phyloP scores from a whole-genome alignment of 1,140 invertebrate genomes.

The Drosophila pectinifera region DNA sequence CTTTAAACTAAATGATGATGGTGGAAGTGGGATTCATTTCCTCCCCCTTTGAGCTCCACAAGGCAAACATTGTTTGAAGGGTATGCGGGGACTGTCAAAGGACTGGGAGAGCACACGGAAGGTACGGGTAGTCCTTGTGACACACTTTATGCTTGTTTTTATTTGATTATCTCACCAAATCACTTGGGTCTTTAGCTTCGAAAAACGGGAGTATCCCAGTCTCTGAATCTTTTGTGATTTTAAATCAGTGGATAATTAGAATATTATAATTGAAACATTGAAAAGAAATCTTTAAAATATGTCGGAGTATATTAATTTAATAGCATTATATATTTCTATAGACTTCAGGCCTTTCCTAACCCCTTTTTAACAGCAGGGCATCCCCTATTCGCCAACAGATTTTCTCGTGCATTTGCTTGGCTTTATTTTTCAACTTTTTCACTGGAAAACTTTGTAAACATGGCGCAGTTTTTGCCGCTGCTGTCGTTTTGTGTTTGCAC shows the following conservation, averaged over 20 bases:
- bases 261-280: too few relatives aligned
- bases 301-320: too few relatives aligned
- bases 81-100: slow-evolving; percentile 42
- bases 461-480: slow-evolving; percentile 53
- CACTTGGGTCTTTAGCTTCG: neutral
- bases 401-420: slow-evolving; percentile 24
- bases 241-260: too few relatives aligned
- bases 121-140: slow-evolving; percentile 2
- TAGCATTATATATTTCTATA: neutral
- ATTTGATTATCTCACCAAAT: slow-evolving; percentile 28
- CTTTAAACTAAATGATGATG: slow-evolving; percentile 64
- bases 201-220: too few relatives aligned
- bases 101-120: neutral
- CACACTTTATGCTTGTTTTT: slow-evolving; percentile 22
- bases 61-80: slow-evolving; percentile 29
- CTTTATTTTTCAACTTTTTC: slow-evolving; percentile 56
- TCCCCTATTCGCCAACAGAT: slow-evolving; percentile 14
- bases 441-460: slow-evolving; percentile 71
- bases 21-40: slow-evolving; percentile 33
- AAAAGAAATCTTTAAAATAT: too few relatives aligned
- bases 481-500: slow-evolving; percentile 58
- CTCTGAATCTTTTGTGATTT: too few relatives aligned
- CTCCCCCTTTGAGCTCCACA: slow-evolving; percentile 25
- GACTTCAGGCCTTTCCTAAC: neutral
- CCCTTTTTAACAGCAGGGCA: too few relatives aligned